Conservation (phyloP, 2,797 vertebrate genomes). For the Menidia menidia region DNA sequence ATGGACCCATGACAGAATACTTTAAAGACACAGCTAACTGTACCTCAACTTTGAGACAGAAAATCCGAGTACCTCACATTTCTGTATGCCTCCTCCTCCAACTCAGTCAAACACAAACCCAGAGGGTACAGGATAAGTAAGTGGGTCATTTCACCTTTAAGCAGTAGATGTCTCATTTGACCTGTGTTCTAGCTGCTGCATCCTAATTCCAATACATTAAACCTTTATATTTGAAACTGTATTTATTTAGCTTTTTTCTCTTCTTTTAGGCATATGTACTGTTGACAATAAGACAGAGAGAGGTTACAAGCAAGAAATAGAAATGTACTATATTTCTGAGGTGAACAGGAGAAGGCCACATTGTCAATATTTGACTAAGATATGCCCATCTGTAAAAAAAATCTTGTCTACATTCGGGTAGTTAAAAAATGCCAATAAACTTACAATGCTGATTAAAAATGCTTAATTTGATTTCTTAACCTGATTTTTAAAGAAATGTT, state of each 20-base stretch:
- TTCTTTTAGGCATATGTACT: conserved; percentile 55
- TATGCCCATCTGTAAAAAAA: conserved; percentile 52
- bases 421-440: conserved; percentile 59
- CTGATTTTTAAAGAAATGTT: no score
- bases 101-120: neutral
- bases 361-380: conserved; percentile 84
- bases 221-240: conserved; percentile 44
- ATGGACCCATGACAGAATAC: neutral
- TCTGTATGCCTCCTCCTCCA: neutral
- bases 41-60: no score
- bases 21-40: neutral
- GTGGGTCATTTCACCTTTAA: neutral
- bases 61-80: neutral
- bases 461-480: conserved; percentile 33
- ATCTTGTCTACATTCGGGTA: conserved; percentile 28
- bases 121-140: conserved; percentile 12
- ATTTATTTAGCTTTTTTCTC: conserved; percentile 72
- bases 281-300: conserved; percentile 35
- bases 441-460: conserved; percentile 70
- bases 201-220: neutral
- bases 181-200: conserved; percentile 13
- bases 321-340: conserved; percentile 59
- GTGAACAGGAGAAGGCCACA: conserved; percentile 49
- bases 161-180: conserved; percentile 9
- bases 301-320: conserved; percentile 28